Evolutionary conservation across 1,140 invertebrate species (phyloP), one percentile per base, ranked within the genome.

Genomic region (Parasteatoda tepidariorum): DNA sequence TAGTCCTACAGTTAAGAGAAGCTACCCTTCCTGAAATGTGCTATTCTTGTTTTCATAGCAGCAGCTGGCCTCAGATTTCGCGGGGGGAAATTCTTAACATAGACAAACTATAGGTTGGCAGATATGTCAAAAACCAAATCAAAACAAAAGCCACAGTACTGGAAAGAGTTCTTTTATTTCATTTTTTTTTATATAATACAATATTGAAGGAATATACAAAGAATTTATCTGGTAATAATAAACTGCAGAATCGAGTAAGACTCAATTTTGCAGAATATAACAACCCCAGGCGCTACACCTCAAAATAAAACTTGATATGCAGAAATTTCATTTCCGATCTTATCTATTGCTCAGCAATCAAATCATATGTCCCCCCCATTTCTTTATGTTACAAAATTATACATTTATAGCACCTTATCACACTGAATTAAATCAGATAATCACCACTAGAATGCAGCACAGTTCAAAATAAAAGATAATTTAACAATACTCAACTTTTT

Each of bases 261-360:
- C 76, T 67, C n/a, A n/a, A 54, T 54, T 68, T 64, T 68, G 76
- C 64, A 67, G 64, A 26, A 68, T 68, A 54, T 68, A 64, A 79
- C 62, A 67, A 67, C 64, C 76, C 62, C 64, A 79, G 28, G 76
- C 41, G 41, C 76, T 66, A 79, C 76, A 79, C 76, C 76, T 79
- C 76, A 79, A 79, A 79, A 68, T 64, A 78, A n/a, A 79, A 71
- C 18, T 71, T 82, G 78, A 82, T 82, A 82, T 82, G 78, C 78
- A 70, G 41, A 82, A 82, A 82, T 61, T 67, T 82, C 48, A 28
- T 61, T 55, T 82, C 66, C 13, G 48, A 70, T 9, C 22, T 38
- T n/a, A n/a, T 24, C 66, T 82, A 82, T 82, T 82, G 67, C 78
- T 82, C 78, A 61, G 62, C 62, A 79, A 79, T 68, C 48, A 31